phyloP scores from a whole-genome alignment of 1,140 invertebrate genomes.

The Papilio xuthus region DNA sequence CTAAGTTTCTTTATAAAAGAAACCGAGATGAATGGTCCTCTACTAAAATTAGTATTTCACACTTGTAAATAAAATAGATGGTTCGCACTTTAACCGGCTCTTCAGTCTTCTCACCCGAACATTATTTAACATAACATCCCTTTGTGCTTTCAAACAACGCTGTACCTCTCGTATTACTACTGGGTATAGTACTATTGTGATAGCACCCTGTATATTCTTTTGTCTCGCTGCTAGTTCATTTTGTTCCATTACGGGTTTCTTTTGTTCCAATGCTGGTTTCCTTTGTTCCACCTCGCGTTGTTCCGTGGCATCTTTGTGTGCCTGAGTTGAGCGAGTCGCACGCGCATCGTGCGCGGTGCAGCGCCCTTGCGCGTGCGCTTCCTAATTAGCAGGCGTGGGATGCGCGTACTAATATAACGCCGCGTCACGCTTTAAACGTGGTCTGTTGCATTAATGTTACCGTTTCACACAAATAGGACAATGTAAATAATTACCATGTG shows the following conservation, averaged over 20 bases:
- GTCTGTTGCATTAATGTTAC: conserved; percentile 43
- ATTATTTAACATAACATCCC: conserved; percentile 54
- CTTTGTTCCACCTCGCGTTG: conserved; percentile 53
- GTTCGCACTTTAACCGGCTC: conserved; percentile 39
- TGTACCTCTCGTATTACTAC: conserved; percentile 50
- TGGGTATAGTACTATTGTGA: conserved; percentile 49
- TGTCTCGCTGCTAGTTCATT: conserved; percentile 53
- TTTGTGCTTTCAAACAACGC: conserved; percentile 57
- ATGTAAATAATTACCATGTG: not conserved
- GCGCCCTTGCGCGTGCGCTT: conserved; percentile 70
- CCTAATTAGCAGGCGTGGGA: conserved; percentile 74
- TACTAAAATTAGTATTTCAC: not conserved
- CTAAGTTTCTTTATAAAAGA: not conserved
- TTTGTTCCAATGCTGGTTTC: conserved; percentile 53
- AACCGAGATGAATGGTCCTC: not conserved
- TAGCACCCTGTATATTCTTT: conserved; percentile 54
- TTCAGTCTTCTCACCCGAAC: conserved; percentile 54
- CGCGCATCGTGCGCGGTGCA: conserved; percentile 57
- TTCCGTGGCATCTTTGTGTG: conserved; percentile 51
- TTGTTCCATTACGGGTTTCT: conserved; percentile 54
- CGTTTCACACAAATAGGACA: not conserved
- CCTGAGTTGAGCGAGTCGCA: conserved; percentile 38
- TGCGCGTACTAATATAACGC: conserved; percentile 66
- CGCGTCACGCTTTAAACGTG: conserved; percentile 53
- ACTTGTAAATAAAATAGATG: not conserved